A percentile compares a stretch with the other conserved stretches of the same genome.
Evolutionary conservation across 2,888 invertebrate species (phyloP).

Genomic region (Apeira syringaria): DNA sequence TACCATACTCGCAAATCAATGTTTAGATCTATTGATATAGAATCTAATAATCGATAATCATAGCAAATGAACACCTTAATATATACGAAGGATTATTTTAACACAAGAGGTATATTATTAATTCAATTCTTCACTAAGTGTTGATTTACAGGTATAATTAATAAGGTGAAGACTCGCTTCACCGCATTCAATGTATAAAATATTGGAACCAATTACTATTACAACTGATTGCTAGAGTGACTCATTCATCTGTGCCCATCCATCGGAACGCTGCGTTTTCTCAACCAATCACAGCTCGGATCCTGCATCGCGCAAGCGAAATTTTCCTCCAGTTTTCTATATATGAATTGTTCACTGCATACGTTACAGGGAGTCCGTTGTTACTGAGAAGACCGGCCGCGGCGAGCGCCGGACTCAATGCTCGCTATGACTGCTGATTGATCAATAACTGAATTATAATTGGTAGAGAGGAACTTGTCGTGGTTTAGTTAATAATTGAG

Average conservation of each 20-base stretch:
- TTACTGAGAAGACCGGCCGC: constrained; percentile 74
- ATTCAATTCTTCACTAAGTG: no score
- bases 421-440: constrained; percentile 62
- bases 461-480: constrained; percentile 68
- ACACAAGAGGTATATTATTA: no score
- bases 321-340: constrained; percentile 40
- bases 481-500: constrained; percentile 41
- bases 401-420: constrained; percentile 75
- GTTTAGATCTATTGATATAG: no score
- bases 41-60: no score
- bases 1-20: no score
- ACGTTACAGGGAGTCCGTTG: constrained; percentile 67
- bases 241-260: constrained; percentile 20
- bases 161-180: neutral
- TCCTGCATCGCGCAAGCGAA: constrained; percentile 54
- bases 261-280: constrained; percentile 34
- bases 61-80: no score
- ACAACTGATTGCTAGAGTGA: neutral
- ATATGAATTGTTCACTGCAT: constrained; percentile 21
- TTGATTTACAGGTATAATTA: no score
- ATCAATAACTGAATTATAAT: constrained; percentile 51
- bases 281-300: constrained; percentile 45
- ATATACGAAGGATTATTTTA: no score
- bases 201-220: neutral
- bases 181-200: neutral